A percentile compares a stretch with the other conserved stretches of the same genome.
phyloP scores from a whole-genome alignment of 1,140 invertebrate genomes.

The Calosoma granatense region DNA sequence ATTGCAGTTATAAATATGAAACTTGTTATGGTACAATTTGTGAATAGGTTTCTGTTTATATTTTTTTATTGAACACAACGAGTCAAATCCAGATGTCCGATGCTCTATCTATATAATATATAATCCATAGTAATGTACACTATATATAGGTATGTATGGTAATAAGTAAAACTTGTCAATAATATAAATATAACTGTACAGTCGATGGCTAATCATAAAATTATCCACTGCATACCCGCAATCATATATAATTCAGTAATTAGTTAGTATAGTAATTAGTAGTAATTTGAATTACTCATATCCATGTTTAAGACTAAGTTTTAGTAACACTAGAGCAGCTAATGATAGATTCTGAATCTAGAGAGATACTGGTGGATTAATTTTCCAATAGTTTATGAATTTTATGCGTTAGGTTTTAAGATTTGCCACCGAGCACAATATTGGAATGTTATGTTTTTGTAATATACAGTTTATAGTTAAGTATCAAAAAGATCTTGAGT shows the following conservation, averaged over 20 bases:
- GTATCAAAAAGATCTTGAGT: conserved; percentile 26
- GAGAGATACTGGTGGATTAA: too few relatives aligned
- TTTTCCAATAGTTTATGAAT: too few relatives aligned
- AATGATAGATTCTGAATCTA: too few relatives aligned
- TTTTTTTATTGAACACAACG: conserved; percentile 32
- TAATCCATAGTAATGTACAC: too few relatives aligned
- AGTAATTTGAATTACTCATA: too few relatives aligned
- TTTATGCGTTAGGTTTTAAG: too few relatives aligned
- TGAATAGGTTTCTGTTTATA: too few relatives aligned
- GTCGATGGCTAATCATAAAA: conserved; percentile 2
- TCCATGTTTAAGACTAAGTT: too few relatives aligned
- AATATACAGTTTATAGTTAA: conserved; percentile 12
- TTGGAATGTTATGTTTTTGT: neutral
- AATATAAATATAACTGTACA: neutral
- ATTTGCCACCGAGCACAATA: neutral
- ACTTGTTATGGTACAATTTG: too few relatives aligned
- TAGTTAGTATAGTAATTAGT: too few relatives aligned
- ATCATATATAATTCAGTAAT: neutral
- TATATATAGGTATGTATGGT: neutral
- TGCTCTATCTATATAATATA: conserved; percentile 10
- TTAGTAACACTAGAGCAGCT: too few relatives aligned
- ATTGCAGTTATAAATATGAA: too few relatives aligned
- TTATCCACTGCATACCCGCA: neutral
- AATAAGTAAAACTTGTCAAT: conserved; percentile 2
- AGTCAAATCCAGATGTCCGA: conserved; percentile 23